Evolutionary conservation across 2,113 vertebrate species (phyloP), one percentile per base, ranked within the genome.

Genomic region (Ailurus styani): DNA sequence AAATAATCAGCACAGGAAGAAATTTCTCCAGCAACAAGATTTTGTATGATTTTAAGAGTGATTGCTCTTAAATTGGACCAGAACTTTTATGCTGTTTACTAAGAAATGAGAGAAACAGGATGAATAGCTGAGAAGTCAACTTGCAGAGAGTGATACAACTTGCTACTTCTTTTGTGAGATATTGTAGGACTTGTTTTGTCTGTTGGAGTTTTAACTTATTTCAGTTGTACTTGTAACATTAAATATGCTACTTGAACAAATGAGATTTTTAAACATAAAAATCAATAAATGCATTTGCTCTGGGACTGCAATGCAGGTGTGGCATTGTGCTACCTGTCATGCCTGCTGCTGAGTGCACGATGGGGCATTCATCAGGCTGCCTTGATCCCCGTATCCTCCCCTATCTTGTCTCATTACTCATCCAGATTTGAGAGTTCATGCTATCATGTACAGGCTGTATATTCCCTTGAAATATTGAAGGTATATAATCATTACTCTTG

Each of bases 191-290:
- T 62, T 57, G 0, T 29, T 93, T 21, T 23, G 47, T 15, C 78
- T 1, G 50, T 47, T 45, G 77, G 87, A 94, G 40, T 79, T 89
- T 34, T 87, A 84, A 96, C 86, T 14, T 81, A 21, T 14, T 90
- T 83, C 23, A 1, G 34, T 25, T 90, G 42, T 78, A n/a, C 70
- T 25, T 90, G 1, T 66, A 96, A 93, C 82, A 87, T 83, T 90
- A 57, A 96, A 93, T 94, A 95, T 37, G 31, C 75, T 87, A n/a
- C 23, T 52, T 87, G 81, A 90, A 84, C 57, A 93, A 92, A 95
- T 78, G 87, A 95, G 82, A 70, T 55, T 96, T 93, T 88, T 77
- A 87, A 93, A 81, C 79, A 90, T 75, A 90, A 96, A 98, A 90
- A 85, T 96, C 84, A 86, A 86, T 96, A 88, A n/a, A 68, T 54